Percentiles rank a stretch among this genome's conserved stretches.
Conservation (phyloP, 2,888 invertebrate genomes). For the Clostera curtula region DNA sequence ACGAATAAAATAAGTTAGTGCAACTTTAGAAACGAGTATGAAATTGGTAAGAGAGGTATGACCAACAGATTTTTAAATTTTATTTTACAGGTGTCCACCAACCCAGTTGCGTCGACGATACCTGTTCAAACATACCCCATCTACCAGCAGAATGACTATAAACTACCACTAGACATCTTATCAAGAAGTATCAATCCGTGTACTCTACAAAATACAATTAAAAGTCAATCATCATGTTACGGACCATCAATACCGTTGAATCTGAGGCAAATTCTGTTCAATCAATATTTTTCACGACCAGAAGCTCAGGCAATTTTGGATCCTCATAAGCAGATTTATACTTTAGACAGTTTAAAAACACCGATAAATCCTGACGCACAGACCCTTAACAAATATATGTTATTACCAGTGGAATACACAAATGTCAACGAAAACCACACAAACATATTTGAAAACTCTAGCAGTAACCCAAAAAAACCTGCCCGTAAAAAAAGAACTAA, state of each 20-base stretch:
- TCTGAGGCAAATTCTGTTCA: constrained; percentile 30
- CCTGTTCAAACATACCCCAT: constrained; percentile 21
- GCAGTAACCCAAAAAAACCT: no score
- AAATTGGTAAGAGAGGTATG: no score
- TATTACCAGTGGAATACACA: constrained; percentile 28
- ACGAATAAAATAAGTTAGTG: no score
- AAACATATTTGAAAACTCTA: not conserved
- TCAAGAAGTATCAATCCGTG: constrained; percentile 26
- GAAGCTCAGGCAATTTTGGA: constrained; percentile 26
- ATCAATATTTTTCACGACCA: constrained; percentile 28
- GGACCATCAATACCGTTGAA: constrained; percentile 17
- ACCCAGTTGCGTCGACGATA: constrained; percentile 25
- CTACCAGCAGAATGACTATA: constrained; percentile 18
- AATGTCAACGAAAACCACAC: constrained; percentile 13
- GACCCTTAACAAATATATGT: constrained; percentile 35
- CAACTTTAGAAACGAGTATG: no score
- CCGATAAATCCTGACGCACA: constrained; percentile 10
- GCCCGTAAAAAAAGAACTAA: no score
- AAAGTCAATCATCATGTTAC: constrained; percentile 20
- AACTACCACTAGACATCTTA: constrained; percentile 11
- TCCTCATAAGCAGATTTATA: constrained; percentile 21
- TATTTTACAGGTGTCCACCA: constrained; percentile 34
- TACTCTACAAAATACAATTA: constrained; percentile 17
- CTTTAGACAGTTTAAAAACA: constrained; percentile 25
- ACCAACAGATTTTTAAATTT: no score